phyloP scores from a whole-genome alignment of 2,113 vertebrate genomes.

The Chloroceryle aenea region DNA sequence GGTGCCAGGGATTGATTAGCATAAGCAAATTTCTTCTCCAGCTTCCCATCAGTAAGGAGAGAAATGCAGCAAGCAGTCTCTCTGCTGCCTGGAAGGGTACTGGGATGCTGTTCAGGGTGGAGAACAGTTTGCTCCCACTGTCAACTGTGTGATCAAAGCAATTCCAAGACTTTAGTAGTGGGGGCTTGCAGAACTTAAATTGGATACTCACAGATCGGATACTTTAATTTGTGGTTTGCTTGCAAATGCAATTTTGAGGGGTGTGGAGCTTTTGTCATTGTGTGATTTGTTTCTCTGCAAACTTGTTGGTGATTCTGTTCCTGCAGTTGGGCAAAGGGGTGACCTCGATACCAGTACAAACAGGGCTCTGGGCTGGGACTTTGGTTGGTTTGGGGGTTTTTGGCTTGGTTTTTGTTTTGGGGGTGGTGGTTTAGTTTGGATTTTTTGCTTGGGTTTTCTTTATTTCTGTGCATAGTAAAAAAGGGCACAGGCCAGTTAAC shows the following conservation, averaged over 20 bases:
- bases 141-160: neutral
- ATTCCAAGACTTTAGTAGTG: neutral
- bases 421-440: neutral
- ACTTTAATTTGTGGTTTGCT: neutral
- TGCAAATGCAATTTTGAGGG: neutral
- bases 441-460: neutral
- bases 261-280: neutral
- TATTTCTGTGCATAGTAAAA: neutral
- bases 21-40: constrained; percentile 56
- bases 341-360: neutral
- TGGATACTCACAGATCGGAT: neutral
- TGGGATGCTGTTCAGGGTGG: neutral
- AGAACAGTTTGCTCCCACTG: neutral
- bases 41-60: neutral
- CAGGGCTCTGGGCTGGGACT: neutral
- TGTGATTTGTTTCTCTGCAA: neutral
- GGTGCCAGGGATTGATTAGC: constrained; percentile 56
- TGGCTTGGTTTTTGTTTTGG: neutral
- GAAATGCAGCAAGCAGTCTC: neutral
- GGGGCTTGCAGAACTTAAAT: neutral
- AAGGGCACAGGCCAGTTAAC: neutral
- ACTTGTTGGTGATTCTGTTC: neutral
- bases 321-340: neutral
- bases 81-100: neutral
- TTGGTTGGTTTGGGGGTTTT: neutral